These are phyloP conservation scores for Haplochromis burtoni DNA, from an alignment of 2,113 vertebrate species.

Conservation along the genomic window DNA sequence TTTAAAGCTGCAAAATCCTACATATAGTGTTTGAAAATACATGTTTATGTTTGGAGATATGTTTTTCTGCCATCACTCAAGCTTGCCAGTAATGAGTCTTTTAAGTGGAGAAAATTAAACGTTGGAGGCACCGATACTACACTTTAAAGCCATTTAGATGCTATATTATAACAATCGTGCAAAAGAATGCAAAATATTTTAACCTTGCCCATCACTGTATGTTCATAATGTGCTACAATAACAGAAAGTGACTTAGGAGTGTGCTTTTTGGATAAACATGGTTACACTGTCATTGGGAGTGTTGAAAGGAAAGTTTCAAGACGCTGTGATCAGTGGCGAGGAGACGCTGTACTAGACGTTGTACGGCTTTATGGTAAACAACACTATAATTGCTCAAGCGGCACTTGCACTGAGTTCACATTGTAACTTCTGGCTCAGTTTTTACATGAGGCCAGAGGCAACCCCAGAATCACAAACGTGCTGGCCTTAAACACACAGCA, in stretches of 20 bases:
- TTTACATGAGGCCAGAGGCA: constrained; percentile 42
- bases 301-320: constrained; percentile 34
- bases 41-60: background rate
- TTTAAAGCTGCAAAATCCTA: background rate
- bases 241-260: constrained; percentile 5
- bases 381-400: constrained; percentile 36
- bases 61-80: background rate
- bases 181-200: background rate
- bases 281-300: constrained; percentile 3
- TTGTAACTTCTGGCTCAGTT: constrained; percentile 36
- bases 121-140: background rate
- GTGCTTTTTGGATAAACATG: constrained; percentile 16
- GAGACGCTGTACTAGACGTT: background rate
- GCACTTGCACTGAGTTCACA: constrained; percentile 44
- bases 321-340: constrained; percentile 25
- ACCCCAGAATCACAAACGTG: constrained; percentile 62
- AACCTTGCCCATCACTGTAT: background rate
- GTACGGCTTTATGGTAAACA: constrained; percentile 45
- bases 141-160: background rate
- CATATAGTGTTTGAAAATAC: background rate
- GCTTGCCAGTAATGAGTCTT: background rate
- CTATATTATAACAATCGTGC: background rate
- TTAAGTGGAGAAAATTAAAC: background rate
- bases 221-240: background rate
- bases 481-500: constrained; percentile 58